Evolutionary conservation across 2,888 invertebrate species (phyloP).

Genomic region (Rhagium mordax): DNA sequence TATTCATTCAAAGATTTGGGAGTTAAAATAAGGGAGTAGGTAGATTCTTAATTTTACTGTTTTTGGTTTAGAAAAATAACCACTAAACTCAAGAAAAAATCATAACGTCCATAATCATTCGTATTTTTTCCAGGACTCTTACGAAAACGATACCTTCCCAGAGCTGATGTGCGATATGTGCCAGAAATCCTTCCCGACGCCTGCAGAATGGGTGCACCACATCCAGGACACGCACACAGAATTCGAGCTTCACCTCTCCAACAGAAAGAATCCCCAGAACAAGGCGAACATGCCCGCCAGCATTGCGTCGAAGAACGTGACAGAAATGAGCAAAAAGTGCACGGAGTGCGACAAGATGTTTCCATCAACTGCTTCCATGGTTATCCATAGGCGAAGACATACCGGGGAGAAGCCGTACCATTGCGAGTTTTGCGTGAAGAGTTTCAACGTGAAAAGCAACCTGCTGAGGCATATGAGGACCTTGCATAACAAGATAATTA

Average conservation of each 20-base stretch:
- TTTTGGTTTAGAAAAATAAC: too few species aligned
- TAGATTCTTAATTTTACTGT: too few species aligned
- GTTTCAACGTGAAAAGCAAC: constrained; percentile 86
- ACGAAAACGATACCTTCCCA: constrained; percentile 79
- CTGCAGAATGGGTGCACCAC: constrained; percentile 90
- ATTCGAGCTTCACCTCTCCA: constrained; percentile 83
- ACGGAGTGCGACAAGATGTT: constrained; percentile 81
- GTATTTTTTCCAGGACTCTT: constrained; percentile 76
- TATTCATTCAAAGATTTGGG: too few species aligned
- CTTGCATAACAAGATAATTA: constrained; percentile 79
- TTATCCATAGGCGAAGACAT: constrained; percentile 83
- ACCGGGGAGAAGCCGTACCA: constrained; percentile 83
- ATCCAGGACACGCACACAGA: constrained; percentile 89
- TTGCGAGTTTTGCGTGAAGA: constrained; percentile 83
- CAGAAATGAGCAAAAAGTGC: constrained; percentile 75
- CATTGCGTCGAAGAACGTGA: neutral
- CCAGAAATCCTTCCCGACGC: constrained; percentile 82
- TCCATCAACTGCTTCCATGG: constrained; percentile 85
- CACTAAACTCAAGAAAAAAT: too few species aligned
- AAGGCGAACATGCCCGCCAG: neutral
- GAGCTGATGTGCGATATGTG: constrained; percentile 85
- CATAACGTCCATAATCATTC: too few species aligned
- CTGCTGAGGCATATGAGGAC: constrained; percentile 82
- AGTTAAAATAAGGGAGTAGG: too few species aligned
- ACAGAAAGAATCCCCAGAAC: constrained; percentile 68